phyloP scores from a whole-genome alignment of 1,140 invertebrate genomes.

The Dolichoris vasculosae region DNA sequence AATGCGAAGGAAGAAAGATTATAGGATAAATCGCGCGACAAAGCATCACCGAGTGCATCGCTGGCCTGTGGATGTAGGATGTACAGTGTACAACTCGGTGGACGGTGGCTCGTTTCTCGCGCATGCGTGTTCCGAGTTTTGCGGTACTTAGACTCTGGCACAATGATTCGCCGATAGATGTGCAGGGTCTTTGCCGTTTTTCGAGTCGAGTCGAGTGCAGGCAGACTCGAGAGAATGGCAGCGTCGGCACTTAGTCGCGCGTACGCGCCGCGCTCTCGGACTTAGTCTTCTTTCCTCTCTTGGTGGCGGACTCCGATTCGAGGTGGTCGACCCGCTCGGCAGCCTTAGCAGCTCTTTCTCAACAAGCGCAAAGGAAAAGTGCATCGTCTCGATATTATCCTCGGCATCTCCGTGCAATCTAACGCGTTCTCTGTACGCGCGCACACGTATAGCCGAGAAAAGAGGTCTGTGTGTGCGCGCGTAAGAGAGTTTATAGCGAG shows the following conservation, averaged over 20 bases:
- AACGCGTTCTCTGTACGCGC: neutral
- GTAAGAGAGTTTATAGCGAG: neutral
- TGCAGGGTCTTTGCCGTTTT: constrained; percentile 45
- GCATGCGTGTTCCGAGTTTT: constrained; percentile 63
- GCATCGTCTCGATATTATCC: neutral
- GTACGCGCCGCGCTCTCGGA: constrained; percentile 32
- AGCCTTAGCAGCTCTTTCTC: constrained; percentile 1
- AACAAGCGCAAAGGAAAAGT: neutral
- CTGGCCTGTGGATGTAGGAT: neutral
- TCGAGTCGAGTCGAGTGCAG: constrained; percentile 12
- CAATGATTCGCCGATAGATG: constrained; percentile 36
- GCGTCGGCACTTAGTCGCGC: constrained; percentile 41
- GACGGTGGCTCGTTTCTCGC: neutral
- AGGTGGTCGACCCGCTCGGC: neutral
- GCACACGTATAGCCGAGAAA: neutral
- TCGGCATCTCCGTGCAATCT: neutral
- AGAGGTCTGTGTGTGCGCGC: neutral
- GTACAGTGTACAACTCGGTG: neutral
- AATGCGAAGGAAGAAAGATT: too few relatives aligned
- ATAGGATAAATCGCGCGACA: too few relatives aligned
- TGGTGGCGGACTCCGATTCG: neutral
- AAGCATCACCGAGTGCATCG: too few relatives aligned
- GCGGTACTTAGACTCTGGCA: constrained; percentile 64
- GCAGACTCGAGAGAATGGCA: constrained; percentile 28
- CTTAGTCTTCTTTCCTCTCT: constrained; percentile 20